Evolutionary conservation across 2,113 vertebrate genomes (phyloP), one percentile per base, ranked within the genome.

Genomic region (Sterrhoptilus dennistouni): DNA sequence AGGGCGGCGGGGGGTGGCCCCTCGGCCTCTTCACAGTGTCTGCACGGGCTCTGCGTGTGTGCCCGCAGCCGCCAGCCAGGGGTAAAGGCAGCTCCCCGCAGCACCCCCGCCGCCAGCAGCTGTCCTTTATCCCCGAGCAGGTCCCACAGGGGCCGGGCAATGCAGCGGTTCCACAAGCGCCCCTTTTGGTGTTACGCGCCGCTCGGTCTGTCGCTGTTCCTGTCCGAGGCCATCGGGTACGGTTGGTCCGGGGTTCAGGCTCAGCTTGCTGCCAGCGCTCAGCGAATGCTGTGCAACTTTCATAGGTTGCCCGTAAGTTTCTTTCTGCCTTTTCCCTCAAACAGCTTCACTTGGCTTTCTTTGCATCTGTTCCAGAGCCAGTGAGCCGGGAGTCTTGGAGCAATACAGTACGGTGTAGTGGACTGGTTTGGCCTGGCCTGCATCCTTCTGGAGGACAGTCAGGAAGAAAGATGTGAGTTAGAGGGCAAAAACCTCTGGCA

Each of bases 141-240:
- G 8, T 42, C 44, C 71, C 35, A 0, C 31, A 1, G 5, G 35
- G 45, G 47, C 60, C 8, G 65, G 21, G 21, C 27, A 12, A 0
- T 1, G 36, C 31, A 0, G 1, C 9, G 2, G 2, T 19, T 64
- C 12, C 64, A 20, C 28, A 4, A 35, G 27, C 5, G 9, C 6
- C 4, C n/a, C 0, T 1, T 11, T 12, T 3, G 2, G 47, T 29
- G 36, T 22, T 31, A 2, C 4, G 0, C 1, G 0, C 11, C 1
- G 1, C 83, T 56, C 3, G 0, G 1, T 24, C 50, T 33, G 74
- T 29, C 2, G 1, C 1, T 12, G 40, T 6, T 50, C 22, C 49
- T 56, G 44, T 7, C 85, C n/a, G 4, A 8, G 66, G 79, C 47
- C 6, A 0, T 8, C 5, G 5, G 35, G 38, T 7, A 3, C 4